Evolutionary conservation across 1,140 invertebrate genomes (phyloP).

Genomic region (Diorhabda elongata): DNA sequence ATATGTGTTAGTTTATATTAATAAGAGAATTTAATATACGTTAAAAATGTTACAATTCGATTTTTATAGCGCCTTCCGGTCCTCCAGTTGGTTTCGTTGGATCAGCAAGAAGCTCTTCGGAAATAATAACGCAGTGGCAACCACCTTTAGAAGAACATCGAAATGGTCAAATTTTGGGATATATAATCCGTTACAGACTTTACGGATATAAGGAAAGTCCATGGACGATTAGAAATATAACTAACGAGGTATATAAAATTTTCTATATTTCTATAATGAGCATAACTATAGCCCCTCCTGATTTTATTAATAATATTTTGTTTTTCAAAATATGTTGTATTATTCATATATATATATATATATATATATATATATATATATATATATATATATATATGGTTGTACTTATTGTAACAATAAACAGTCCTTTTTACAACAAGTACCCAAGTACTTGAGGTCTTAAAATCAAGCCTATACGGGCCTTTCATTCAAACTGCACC

Average conservation of each 20-base stretch:
- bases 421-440: too few relatives aligned
- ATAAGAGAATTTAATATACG: neutral
- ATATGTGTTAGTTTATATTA: neutral
- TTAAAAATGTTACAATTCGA: neutral
- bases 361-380: too few relatives aligned
- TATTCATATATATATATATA: too few relatives aligned
- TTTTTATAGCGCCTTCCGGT: conserved; percentile 73
- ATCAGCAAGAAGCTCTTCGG: conserved; percentile 84
- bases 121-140: conserved; percentile 98
- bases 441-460: too few relatives aligned
- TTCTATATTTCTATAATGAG: too few relatives aligned
- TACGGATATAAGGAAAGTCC: conserved; percentile 87
- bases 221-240: conserved; percentile 87
- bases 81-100: conserved; percentile 86
- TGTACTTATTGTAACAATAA: too few relatives aligned
- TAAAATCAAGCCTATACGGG: too few relatives aligned
- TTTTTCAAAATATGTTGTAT: too few relatives aligned
- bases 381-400: too few relatives aligned
- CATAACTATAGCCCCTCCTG: too few relatives aligned
- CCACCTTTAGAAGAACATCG: conserved; percentile 86
- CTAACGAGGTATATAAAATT: conserved; percentile 62
- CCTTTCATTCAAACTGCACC: too few relatives aligned
- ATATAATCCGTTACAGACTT: conserved; percentile 85
- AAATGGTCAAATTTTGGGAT: conserved; percentile 93
- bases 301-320: too few relatives aligned